Conservation (phyloP, 2,888 invertebrate genomes). For the Blastobasis adustella region DNA sequence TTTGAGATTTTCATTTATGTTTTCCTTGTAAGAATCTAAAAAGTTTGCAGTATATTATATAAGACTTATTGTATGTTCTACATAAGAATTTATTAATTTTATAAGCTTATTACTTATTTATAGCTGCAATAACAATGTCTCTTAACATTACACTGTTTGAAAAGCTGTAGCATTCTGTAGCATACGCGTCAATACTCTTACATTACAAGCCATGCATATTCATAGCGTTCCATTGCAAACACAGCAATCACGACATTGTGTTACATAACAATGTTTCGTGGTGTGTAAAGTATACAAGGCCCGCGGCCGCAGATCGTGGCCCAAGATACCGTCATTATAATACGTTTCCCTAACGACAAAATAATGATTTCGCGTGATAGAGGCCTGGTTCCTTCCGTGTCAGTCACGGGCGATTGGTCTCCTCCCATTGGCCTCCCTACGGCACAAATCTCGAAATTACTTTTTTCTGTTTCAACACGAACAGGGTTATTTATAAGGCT, state of each 20-base stretch:
- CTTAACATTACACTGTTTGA: no score
- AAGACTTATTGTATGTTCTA: no score
- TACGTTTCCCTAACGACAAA: slow-evolving; percentile 64
- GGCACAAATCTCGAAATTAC: slow-evolving; percentile 64
- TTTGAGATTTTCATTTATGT: slow-evolving; percentile 51
- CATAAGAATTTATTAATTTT: no score
- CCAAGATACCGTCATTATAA: slow-evolving; percentile 50
- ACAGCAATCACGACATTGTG: not conserved
- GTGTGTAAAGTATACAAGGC: slow-evolving; percentile 12
- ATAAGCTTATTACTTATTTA: no score
- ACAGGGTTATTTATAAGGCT: slow-evolving; percentile 47
- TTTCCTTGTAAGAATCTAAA: no score
- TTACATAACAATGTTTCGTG: not conserved
- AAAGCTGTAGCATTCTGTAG: no score
- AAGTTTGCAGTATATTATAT: no score
- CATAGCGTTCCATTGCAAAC: no score
- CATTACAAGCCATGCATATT: no score
- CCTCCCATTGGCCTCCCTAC: slow-evolving; percentile 28
- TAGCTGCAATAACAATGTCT: no score
- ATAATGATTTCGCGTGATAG: slow-evolving; percentile 72
- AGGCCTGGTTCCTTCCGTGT: slow-evolving; percentile 62
- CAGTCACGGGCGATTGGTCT: slow-evolving; percentile 65
- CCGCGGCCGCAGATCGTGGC: slow-evolving; percentile 32
- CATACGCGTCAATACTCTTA: not conserved
- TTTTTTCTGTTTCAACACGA: slow-evolving; percentile 60